Evolutionary conservation across 2,888 invertebrate genomes (phyloP).

Genomic region (Fragum sueziense): DNA sequence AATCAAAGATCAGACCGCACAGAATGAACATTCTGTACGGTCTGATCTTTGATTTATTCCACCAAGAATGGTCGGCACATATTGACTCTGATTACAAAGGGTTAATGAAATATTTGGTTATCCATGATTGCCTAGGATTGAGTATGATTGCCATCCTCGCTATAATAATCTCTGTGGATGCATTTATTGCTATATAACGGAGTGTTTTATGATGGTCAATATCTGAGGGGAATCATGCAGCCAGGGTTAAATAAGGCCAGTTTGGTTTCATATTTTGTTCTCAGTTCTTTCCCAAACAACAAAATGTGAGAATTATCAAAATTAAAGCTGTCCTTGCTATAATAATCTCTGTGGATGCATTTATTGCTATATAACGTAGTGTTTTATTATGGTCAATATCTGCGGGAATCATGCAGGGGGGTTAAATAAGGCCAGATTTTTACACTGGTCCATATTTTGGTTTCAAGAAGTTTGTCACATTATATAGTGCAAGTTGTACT

Average conservation of each 20-base stretch:
- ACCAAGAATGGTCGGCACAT: background rate
- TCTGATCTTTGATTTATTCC: background rate
- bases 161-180: conserved; percentile 4
- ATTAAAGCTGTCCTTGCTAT: background rate
- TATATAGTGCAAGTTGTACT: no score
- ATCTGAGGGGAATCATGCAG: background rate
- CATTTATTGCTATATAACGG: conserved; percentile 16
- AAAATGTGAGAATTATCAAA: background rate
- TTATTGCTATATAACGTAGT: conserved; percentile 19
- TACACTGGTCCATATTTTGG: background rate
- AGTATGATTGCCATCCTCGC: conserved; percentile 5
- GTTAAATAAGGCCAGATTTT: background rate
- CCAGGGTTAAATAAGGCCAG: background rate
- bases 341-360: conserved; percentile 4
- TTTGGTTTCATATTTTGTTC: background rate
- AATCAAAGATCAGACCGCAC: background rate
- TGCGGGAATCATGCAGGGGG: background rate
- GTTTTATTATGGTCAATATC: conserved; percentile 4
- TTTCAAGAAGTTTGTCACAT: no score
- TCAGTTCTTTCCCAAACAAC: background rate
- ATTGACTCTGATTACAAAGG: background rate
- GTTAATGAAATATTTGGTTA: conserved; percentile 25
- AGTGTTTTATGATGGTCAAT: conserved; percentile 12
- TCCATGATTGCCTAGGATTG: conserved; percentile 7
- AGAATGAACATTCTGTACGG: background rate